Evolutionary conservation across 2,888 invertebrate species (phyloP).

Genomic region (Chaitophorus viminalis): DNA sequence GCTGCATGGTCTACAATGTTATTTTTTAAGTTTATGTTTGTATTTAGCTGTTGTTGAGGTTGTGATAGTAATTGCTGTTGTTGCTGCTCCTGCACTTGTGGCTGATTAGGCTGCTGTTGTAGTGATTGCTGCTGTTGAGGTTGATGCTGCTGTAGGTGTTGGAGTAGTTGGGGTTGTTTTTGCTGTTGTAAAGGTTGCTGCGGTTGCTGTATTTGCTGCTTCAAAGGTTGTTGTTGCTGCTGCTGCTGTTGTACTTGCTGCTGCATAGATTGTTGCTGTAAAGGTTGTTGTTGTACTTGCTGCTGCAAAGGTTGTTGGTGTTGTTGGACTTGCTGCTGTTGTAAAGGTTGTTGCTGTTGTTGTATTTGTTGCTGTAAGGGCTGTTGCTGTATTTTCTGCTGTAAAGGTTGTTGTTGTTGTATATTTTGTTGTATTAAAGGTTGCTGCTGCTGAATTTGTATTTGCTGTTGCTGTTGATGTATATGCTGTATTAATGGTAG

Average conservation of each 20-base stretch:
- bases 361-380: neutral
- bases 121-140: neutral
- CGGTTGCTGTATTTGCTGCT: neutral
- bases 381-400: constrained; percentile 20
- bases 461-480: constrained; percentile 9
- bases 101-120: too few relatives aligned
- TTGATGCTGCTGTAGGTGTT: neutral
- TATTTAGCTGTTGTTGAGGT: neutral
- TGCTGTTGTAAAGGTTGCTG: neutral
- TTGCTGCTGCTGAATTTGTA: constrained; percentile 12
- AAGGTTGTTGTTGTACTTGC: neutral
- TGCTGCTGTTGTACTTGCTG: neutral
- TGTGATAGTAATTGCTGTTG: neutral
- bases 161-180: neutral
- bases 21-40: neutral
- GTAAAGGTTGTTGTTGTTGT: constrained; percentile 9
- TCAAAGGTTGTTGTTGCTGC: neutral
- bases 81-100: neutral
- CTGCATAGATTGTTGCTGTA: neutral
- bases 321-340: neutral
- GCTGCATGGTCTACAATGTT: neutral
- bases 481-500: neutral
- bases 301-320: neutral
- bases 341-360: neutral
- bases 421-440: neutral